Percentiles rank a stretch among this genome's conserved stretches.
phyloP scores from a whole-genome alignment of 2,888 invertebrate species.

The Rhodophaea formosa region DNA sequence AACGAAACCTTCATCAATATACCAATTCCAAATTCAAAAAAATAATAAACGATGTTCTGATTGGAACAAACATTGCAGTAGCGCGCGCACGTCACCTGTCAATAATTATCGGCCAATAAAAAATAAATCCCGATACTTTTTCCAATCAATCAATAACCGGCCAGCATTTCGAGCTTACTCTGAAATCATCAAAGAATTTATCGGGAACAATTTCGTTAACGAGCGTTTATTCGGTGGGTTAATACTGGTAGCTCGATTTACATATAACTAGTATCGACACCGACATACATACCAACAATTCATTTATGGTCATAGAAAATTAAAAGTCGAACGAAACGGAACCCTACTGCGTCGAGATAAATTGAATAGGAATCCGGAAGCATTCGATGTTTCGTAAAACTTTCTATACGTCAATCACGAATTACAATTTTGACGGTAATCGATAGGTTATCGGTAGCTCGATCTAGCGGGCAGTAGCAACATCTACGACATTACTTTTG shows the following conservation, averaged over 20 bases:
- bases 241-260: slow-evolving; percentile 60
- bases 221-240: slow-evolving; percentile 50
- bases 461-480: slow-evolving; percentile 65
- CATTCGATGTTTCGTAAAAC: slow-evolving; percentile 34
- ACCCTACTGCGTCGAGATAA: slow-evolving; percentile 38
- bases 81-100: slow-evolving; percentile 14
- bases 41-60: slow-evolving; percentile 2
- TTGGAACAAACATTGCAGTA: slow-evolving; percentile 5
- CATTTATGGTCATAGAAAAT: slow-evolving; percentile 22
- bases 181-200: slow-evolving; percentile 45
- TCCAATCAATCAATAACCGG: slow-evolving; percentile 42
- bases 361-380: slow-evolving; percentile 14
- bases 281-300: slow-evolving; percentile 33
- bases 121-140: slow-evolving; percentile 31
- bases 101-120: slow-evolving; percentile 29
- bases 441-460: slow-evolving; percentile 62
- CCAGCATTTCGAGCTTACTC: slow-evolving; percentile 39
- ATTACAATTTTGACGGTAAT: slow-evolving; percentile 55
- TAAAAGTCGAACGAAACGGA: slow-evolving; percentile 29
- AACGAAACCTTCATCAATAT: not conserved
- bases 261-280: slow-evolving; percentile 30
- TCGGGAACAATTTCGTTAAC: slow-evolving; percentile 62
- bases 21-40: slow-evolving; percentile 1
- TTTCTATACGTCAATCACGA: slow-evolving; percentile 65
- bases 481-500: slow-evolving; percentile 31